These are phyloP conservation scores for Scortum barcoo DNA, from an alignment of 2,113 vertebrate genomes.

Conservation along the genomic window DNA sequence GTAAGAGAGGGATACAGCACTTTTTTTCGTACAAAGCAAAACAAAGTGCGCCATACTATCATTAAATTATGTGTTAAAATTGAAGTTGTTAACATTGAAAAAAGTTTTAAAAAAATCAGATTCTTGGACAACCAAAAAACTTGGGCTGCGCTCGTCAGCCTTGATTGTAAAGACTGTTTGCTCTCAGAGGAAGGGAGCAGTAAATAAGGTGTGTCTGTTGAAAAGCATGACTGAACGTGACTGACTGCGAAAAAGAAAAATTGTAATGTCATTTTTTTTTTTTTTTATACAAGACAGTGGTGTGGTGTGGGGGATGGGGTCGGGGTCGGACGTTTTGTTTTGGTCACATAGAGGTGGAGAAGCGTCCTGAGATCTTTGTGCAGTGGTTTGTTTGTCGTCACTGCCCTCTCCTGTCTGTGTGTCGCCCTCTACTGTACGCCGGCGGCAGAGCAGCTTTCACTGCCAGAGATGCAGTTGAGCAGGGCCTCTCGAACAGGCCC, in stretches of 20 bases:
- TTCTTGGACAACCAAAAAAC: conserved; percentile 76
- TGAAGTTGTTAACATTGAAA: conserved; percentile 16
- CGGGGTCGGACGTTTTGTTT: conserved; percentile 33
- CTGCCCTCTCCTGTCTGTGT: conserved; percentile 54
- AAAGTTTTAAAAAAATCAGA: conserved; percentile 15
- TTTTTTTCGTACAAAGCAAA: conserved; percentile 62
- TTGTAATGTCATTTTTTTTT: conserved; percentile 52
- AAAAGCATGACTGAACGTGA: conserved; percentile 67
- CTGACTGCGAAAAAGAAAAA: conserved; percentile 51
- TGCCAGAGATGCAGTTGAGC: conserved; percentile 62
- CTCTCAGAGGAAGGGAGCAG: conserved; percentile 52
- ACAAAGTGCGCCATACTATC: conserved; percentile 56
- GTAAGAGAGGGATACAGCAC: conserved; percentile 47
- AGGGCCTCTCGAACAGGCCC: conserved; percentile 44
- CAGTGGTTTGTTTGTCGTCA: conserved; percentile 51
- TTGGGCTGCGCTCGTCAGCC: conserved; percentile 70
- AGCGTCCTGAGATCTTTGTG: conserved; percentile 28
- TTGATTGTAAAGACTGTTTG: conserved; percentile 81
- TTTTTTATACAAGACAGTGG: conserved; percentile 56
- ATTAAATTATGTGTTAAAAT: conserved; percentile 27
- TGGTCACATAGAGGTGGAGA: conserved; percentile 32
- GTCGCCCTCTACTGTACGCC: conserved; percentile 49
- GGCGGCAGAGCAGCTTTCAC: conserved; percentile 56
- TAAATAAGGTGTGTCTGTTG: conserved; percentile 61
- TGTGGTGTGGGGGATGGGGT: too few species aligned